phyloP scores from a whole-genome alignment of 2,113 vertebrate genomes.

The Numida meleagris region DNA sequence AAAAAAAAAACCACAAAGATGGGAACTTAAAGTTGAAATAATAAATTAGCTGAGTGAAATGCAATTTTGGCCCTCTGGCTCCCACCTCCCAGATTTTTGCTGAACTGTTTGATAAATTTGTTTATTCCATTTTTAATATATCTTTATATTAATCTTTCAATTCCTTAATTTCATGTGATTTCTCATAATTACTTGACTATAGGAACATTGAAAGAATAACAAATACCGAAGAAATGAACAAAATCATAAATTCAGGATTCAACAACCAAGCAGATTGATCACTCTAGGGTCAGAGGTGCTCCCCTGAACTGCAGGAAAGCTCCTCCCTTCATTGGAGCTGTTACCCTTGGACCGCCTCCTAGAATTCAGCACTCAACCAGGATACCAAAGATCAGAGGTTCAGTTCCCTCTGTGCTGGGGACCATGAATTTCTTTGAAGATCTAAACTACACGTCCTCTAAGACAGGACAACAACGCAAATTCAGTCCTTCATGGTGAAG shows the following conservation, averaged over 20 bases:
- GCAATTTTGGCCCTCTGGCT: neutral
- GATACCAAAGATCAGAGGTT: neutral
- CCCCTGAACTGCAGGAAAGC: neutral
- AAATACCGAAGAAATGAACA: neutral
- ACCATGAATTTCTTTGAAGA: neutral
- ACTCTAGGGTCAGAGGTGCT: neutral
- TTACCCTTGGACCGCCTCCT: neutral
- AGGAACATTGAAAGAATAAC: neutral
- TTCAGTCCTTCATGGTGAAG: neutral
- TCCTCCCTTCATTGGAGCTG: neutral
- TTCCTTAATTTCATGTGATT: neutral
- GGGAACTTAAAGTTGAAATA: neutral
- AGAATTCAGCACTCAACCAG: neutral
- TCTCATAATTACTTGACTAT: neutral
- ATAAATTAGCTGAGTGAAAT: neutral
- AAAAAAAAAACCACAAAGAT: neutral
- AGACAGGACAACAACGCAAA: neutral
- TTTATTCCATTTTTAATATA: neutral
- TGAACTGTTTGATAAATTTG: neutral
- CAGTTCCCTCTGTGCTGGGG: neutral
- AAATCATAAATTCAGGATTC: neutral
- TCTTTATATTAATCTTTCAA: neutral
- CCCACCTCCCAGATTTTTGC: neutral
- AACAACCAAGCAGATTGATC: neutral
- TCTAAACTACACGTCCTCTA: neutral